phyloP scores from a whole-genome alignment of 2,797 vertebrate species.

The Clarias laeviceps region DNA sequence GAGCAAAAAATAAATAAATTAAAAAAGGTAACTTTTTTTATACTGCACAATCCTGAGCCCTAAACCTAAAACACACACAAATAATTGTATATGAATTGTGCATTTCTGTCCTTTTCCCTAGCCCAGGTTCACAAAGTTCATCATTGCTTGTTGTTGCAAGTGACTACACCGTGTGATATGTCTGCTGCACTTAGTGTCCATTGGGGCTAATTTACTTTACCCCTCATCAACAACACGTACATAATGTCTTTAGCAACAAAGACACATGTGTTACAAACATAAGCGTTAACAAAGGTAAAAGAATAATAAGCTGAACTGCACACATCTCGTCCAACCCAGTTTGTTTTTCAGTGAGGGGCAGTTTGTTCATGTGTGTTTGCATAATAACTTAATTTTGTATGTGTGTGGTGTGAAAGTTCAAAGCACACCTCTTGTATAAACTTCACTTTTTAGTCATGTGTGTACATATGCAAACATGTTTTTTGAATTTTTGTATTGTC shows the following conservation, averaged over 20 bases:
- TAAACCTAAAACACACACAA: too few species aligned
- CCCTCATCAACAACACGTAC: background rate
- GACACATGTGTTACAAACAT: background rate
- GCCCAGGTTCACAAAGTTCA: background rate
- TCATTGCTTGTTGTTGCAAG: background rate
- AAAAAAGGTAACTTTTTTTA: too few species aligned
- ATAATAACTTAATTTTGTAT: background rate
- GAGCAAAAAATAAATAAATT: too few species aligned
- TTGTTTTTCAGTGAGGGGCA: background rate
- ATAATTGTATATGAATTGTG: too few species aligned
- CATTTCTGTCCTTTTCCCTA: background rate
- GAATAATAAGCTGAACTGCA: background rate
- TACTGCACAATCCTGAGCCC: too few species aligned
- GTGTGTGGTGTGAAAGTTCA: background rate
- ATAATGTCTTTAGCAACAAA: background rate
- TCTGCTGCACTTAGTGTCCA: background rate
- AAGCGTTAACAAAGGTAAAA: background rate
- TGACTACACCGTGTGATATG: background rate
- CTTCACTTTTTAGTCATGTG: too few species aligned
- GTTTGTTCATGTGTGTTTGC: too few species aligned
- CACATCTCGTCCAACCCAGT: background rate
- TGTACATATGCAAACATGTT: too few species aligned
- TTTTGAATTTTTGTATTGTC: too few species aligned
- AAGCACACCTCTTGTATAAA: too few species aligned
- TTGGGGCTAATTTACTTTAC: conserved; percentile 1